phyloP scores from a whole-genome alignment of 2,797 vertebrate genomes.

The Sebastes itinus region DNA sequence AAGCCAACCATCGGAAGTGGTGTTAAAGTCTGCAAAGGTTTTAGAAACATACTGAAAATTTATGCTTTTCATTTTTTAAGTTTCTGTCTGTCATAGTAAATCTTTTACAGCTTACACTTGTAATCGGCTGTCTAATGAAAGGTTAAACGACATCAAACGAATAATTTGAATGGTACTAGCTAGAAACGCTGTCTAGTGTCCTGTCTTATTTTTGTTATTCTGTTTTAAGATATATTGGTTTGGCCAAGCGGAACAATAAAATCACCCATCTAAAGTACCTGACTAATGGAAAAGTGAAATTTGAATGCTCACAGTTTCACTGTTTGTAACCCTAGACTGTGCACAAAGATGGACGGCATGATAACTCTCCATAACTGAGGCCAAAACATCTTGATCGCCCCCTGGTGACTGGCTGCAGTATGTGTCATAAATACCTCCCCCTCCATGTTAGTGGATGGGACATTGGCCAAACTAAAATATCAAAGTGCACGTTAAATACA shows the following conservation, averaged over 20 bases:
- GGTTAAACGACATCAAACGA: neutral
- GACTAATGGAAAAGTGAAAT: neutral
- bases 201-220: neutral
- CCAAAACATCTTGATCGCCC: too few species aligned
- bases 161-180: neutral
- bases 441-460: neutral
- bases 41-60: neutral
- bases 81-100: neutral
- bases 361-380: too few species aligned
- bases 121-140: neutral
- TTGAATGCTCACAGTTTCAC: neutral
- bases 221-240: neutral
- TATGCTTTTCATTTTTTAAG: neutral
- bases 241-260: neutral
- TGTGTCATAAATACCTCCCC: neutral
- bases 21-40: slow-evolving; percentile 77
- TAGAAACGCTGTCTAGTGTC: neutral
- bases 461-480: neutral
- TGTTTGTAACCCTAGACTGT: neutral
- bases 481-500: neutral
- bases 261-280: neutral
- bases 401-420: too few species aligned
- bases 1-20: slow-evolving; percentile 91
- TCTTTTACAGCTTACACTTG: neutral
- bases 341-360: too few species aligned